These are phyloP conservation scores for Etheostoma perlongum DNA, from an alignment of 2,797 vertebrate genomes.

Conservation along the genomic window DNA sequence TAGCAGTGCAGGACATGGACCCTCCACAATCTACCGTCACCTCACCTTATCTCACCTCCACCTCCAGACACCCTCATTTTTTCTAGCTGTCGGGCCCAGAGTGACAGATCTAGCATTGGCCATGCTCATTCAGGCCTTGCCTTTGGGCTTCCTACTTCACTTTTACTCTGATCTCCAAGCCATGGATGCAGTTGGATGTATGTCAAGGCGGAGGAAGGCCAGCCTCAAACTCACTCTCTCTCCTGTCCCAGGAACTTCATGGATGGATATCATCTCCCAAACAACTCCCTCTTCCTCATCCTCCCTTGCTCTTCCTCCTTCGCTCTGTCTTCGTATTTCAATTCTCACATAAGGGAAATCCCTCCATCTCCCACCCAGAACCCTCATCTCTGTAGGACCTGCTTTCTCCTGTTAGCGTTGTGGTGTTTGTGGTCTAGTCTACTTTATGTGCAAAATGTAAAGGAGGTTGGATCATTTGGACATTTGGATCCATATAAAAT, in stretches of 20 bases:
- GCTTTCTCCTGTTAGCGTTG: conserved; percentile 36
- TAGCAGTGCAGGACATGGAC: conserved; percentile 12
- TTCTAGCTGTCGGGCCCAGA: conserved; percentile 28
- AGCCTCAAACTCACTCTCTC: conserved; percentile 42
- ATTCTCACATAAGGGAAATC: conserved; percentile 42
- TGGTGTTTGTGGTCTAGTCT: conserved; percentile 45
- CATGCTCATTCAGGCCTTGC: conserved; percentile 30
- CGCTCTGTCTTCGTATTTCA: conserved; percentile 41
- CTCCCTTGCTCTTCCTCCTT: conserved; percentile 29
- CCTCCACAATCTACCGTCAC: conserved; percentile 21
- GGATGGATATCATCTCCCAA: conserved; percentile 44
- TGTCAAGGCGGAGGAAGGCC: conserved; percentile 52
- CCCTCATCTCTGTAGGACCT: neutral
- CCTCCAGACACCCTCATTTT: conserved; percentile 4
- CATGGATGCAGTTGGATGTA: conserved; percentile 57
- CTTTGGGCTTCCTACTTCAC: conserved; percentile 25
- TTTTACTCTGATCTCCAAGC: conserved; percentile 53
- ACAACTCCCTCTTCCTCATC: conserved; percentile 41
- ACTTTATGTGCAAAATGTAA: conserved; percentile 33
- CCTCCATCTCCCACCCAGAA: conserved; percentile 37
- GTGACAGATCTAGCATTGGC: conserved; percentile 34
- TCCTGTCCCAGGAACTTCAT: conserved; percentile 32
- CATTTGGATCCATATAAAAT: conserved; percentile 52
- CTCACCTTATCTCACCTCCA: conserved; percentile 11
- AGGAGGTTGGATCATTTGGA: conserved; percentile 48